Percentiles rank a stretch among this genome's conserved stretches.
These are phyloP conservation scores for Hermetia illucens DNA, from an alignment of 1,140 invertebrate genomes.

Conservation along the genomic window DNA sequence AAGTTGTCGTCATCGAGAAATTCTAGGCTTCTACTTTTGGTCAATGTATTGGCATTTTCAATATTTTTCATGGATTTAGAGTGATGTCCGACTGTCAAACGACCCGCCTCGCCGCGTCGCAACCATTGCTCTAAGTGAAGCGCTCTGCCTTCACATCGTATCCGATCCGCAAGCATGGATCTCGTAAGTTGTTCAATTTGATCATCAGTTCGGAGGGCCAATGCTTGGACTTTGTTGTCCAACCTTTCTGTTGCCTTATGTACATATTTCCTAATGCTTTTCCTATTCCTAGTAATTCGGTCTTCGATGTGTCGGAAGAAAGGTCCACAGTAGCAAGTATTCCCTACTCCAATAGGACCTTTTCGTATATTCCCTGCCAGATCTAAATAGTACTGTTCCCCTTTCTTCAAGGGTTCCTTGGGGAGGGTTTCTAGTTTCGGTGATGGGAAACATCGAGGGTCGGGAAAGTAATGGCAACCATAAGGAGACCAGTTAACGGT, in stretches of 20 bases:
- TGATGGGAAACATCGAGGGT: conserved; percentile 66
- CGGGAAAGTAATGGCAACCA: conserved; percentile 77
- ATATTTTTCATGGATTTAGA: conserved; percentile 39
- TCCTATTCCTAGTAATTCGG: conserved; percentile 68
- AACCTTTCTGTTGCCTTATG: conserved; percentile 65
- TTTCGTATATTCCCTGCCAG: conserved; percentile 93
- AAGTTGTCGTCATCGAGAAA: conserved; percentile 34
- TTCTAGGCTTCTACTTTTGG: conserved; percentile 47
- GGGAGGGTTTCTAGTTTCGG: conserved; percentile 73
- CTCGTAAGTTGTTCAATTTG: conserved; percentile 58
- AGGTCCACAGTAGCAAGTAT: conserved; percentile 59
- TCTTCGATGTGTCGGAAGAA: conserved; percentile 79
- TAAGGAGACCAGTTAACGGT: conserved; percentile 65
- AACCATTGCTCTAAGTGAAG: conserved; percentile 54
- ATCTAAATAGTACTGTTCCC: conserved; percentile 90
- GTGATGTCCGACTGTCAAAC: conserved; percentile 40
- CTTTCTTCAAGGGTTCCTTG: conserved; percentile 67
- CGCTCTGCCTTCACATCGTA: conserved; percentile 47
- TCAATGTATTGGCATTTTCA: conserved; percentile 42
- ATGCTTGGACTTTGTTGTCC: conserved; percentile 63
- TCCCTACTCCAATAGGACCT: conserved; percentile 78
- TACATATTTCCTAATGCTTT: conserved; percentile 71
- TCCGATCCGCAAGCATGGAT: conserved; percentile 44
- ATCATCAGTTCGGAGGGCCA: conserved; percentile 62
- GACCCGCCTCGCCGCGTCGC: conserved; percentile 39